Conservation (phyloP, 2,797 vertebrate genomes). For the Sebastes taczanowskii region DNA sequence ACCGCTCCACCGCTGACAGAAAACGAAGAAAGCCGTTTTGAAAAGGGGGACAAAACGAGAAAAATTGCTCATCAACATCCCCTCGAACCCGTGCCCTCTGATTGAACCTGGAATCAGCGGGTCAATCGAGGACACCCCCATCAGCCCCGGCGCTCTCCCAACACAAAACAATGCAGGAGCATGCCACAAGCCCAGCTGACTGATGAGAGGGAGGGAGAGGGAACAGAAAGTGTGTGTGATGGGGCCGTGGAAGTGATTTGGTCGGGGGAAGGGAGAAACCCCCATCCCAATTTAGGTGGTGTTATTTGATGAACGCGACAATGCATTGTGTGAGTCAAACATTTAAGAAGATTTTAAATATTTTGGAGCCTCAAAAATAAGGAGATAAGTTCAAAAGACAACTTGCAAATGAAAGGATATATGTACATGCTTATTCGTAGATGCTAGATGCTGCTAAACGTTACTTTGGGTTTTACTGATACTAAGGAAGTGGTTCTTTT, state of each 20-base stretch:
- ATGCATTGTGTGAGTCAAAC: slow-evolving; percentile 1
- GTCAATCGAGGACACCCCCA: slow-evolving; percentile 64
- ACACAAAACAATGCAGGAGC: slow-evolving; percentile 69
- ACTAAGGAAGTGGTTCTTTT: not conserved
- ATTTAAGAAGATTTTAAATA: not conserved
- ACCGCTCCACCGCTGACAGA: not conserved
- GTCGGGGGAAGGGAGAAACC: slow-evolving; percentile 8
- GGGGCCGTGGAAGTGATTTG: slow-evolving; percentile 23
- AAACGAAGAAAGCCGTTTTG: slow-evolving; percentile 36
- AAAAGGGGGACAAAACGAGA: slow-evolving; percentile 56
- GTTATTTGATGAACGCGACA: slow-evolving; percentile 32
- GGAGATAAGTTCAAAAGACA: not conserved
- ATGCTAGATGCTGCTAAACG: not conserved
- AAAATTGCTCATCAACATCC: slow-evolving; percentile 63
- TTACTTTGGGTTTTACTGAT: not conserved
- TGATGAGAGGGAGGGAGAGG: slow-evolving; percentile 64
- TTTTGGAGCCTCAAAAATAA: not conserved
- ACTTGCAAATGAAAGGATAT: not conserved
- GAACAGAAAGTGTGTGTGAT: slow-evolving; percentile 41
- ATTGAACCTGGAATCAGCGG: slow-evolving; percentile 54
- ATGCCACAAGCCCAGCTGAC: slow-evolving; percentile 61
- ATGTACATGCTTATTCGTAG: not conserved
- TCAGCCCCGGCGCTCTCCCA: slow-evolving; percentile 29
- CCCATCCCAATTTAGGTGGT: slow-evolving; percentile 36
- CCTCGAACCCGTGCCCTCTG: slow-evolving; percentile 70